A percentile compares a stretch with the other conserved stretches of the same genome.
These are phyloP conservation scores for Chionomys nivalis DNA, from an alignment of 2,113 vertebrate species.

Conservation along the genomic window DNA sequence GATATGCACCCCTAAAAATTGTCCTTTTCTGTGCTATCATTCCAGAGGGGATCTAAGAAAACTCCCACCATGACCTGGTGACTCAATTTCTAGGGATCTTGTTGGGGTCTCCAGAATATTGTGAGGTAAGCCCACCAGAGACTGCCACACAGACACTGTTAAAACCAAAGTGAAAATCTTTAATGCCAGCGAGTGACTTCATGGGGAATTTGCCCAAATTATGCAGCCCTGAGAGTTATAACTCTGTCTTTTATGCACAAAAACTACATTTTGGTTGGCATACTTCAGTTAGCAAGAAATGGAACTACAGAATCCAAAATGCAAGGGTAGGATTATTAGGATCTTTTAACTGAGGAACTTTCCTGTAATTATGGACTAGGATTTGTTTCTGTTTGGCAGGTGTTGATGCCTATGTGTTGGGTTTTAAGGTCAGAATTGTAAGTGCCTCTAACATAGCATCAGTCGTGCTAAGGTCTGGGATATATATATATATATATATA, in stretches of 20 bases:
- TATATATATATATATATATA: not conserved
- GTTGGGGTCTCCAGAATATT: not conserved
- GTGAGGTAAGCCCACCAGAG: not conserved
- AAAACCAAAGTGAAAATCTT: not conserved
- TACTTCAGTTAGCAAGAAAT: not conserved
- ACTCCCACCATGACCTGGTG: not conserved
- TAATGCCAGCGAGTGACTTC: not conserved
- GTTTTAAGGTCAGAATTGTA: not conserved
- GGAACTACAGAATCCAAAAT: not conserved
- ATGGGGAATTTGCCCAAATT: not conserved
- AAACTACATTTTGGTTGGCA: not conserved
- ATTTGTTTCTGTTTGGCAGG: not conserved
- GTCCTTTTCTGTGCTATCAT: not conserved
- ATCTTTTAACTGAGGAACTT: not conserved
- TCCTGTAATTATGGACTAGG: not conserved
- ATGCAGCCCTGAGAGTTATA: not conserved
- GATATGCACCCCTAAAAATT: not conserved
- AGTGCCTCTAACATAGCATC: not conserved
- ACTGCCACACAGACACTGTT: not conserved
- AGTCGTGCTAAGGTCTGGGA: not conserved
- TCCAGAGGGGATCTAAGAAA: not conserved
- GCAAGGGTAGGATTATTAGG: not conserved
- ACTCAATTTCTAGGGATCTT: not conserved
- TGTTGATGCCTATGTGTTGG: not conserved
- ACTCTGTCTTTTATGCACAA: not conserved